Percentiles rank a stretch among this genome's conserved stretches.
Evolutionary conservation across 1,140 invertebrate species (phyloP).

Genomic region (Charaxes varanes): DNA sequence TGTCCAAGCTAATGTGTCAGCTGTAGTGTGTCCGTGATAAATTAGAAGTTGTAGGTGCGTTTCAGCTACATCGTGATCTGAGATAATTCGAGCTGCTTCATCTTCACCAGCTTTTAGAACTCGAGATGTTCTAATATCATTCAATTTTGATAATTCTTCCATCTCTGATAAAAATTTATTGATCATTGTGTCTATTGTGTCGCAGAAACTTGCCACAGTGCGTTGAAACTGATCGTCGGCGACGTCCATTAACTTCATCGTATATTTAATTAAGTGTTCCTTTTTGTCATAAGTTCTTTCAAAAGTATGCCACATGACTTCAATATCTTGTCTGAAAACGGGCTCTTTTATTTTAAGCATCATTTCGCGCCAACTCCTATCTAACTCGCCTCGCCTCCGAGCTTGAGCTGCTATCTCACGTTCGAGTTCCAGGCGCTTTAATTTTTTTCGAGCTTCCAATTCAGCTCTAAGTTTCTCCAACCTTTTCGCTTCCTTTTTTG

Average conservation of each 20-base stretch:
- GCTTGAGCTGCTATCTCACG: constrained; percentile 51
- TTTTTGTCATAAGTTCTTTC: constrained; percentile 59
- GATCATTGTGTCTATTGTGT: constrained; percentile 58
- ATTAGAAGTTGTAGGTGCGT: constrained; percentile 55
- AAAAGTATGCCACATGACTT: constrained; percentile 60
- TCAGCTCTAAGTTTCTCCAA: constrained; percentile 44
- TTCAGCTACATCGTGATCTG: constrained; percentile 55
- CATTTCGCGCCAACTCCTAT: constrained; percentile 47
- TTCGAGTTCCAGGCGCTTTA: constrained; percentile 44
- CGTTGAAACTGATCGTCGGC: constrained; percentile 62
- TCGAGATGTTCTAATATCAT: constrained; percentile 37
- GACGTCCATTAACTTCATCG: constrained; percentile 42
- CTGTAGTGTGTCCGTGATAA: constrained; percentile 49
- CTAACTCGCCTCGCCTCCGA: constrained; percentile 33
- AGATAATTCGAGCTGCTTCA: constrained; percentile 31
- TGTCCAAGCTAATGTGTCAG: constrained; percentile 53
- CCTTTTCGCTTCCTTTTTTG: constrained; percentile 51
- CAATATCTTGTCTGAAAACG: constrained; percentile 52
- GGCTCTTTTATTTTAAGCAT: constrained; percentile 65
- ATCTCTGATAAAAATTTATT: constrained; percentile 57
- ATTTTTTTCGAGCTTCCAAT: constrained; percentile 33
- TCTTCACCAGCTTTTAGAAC: constrained; percentile 44
- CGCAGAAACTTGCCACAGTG: constrained; percentile 57
- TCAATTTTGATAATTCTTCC: constrained; percentile 43
- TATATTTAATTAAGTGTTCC: constrained; percentile 45